Evolutionary conservation across 1,140 invertebrate species (phyloP).

Genomic region (Proales similis): DNA sequence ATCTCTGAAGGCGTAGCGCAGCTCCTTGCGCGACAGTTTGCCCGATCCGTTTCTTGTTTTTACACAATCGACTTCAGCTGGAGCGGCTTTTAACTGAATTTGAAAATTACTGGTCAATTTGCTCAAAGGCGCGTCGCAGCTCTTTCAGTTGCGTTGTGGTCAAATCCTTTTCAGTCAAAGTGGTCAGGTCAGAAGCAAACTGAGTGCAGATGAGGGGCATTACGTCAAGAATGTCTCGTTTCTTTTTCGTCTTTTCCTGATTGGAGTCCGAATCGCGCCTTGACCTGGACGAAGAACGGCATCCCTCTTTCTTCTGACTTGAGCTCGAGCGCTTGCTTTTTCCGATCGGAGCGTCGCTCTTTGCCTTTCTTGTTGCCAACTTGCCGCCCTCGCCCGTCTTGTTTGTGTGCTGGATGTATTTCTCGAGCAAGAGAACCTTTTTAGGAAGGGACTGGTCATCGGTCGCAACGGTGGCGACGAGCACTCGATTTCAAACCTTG

Average conservation of each 20-base stretch:
- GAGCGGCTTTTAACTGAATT: not conserved
- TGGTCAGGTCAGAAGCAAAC: no score
- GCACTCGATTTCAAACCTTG: no score
- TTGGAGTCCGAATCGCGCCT: no score
- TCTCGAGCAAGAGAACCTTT: no score
- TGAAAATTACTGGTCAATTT: constrained; percentile 13
- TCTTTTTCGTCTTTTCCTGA: no score
- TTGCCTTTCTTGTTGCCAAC: not conserved
- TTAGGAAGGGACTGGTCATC: no score
- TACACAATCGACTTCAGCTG: not conserved
- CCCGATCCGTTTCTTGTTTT: constrained; percentile 12
- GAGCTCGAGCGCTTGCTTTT: no score
- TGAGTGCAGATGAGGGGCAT: no score
- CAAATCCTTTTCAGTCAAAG: constrained; percentile 8
- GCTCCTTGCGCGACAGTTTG: constrained; percentile 2
- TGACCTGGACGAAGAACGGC: no score
- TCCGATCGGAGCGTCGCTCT: no score
- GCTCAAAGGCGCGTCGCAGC: constrained; percentile 6
- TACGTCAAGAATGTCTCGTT: constrained; percentile 28
- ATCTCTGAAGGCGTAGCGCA: constrained; percentile 8
- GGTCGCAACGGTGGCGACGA: no score
- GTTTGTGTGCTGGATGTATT: not conserved
- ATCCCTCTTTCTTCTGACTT: not conserved
- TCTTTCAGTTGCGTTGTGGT: constrained; percentile 7
- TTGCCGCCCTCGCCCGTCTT: not conserved